phyloP scores from a whole-genome alignment of 2,888 invertebrate species.

The Alitta virens region DNA sequence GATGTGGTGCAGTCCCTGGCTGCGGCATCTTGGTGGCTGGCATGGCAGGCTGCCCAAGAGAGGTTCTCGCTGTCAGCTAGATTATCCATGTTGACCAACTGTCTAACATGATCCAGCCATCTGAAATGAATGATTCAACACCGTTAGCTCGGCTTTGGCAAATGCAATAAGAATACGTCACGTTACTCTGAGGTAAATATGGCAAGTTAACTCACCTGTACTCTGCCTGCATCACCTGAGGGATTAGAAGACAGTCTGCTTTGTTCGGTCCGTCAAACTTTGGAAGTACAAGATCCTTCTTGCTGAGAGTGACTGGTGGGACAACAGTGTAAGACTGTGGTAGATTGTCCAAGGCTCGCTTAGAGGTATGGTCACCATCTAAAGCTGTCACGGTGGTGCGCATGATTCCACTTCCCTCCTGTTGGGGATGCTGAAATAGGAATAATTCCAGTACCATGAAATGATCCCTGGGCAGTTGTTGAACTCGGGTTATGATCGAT shows the following conservation, averaged over 20 bases:
- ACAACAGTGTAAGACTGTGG: constrained; percentile 26
- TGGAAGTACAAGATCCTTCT: constrained; percentile 20
- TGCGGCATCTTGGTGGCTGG: constrained; percentile 2
- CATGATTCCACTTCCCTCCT: constrained; percentile 13
- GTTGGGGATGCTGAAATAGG: constrained; percentile 26
- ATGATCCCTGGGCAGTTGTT: no score
- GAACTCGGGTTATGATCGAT: no score
- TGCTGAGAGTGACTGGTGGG: constrained; percentile 17
- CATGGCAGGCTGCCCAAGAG: constrained; percentile 22
- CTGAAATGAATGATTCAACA: no score
- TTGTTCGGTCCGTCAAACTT: neutral
- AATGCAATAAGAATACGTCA: no score
- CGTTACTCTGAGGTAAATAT: no score
- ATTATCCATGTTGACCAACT: constrained; percentile 9
- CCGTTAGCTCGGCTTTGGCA: no score
- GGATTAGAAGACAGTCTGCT: neutral
- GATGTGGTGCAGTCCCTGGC: constrained; percentile 8
- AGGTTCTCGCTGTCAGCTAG: constrained; percentile 7
- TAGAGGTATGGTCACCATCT: neutral
- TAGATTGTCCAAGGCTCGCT: constrained; percentile 21
- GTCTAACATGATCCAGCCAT: no score
- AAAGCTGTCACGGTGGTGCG: constrained; percentile 19
- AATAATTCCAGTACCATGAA: constrained; percentile 32
- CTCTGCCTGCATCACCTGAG: no score
- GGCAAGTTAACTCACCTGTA: no score